Base-by-base conservation (phyloP, 1,140 invertebrate genomes). In the Rhyacophila brunnea region DNA sequence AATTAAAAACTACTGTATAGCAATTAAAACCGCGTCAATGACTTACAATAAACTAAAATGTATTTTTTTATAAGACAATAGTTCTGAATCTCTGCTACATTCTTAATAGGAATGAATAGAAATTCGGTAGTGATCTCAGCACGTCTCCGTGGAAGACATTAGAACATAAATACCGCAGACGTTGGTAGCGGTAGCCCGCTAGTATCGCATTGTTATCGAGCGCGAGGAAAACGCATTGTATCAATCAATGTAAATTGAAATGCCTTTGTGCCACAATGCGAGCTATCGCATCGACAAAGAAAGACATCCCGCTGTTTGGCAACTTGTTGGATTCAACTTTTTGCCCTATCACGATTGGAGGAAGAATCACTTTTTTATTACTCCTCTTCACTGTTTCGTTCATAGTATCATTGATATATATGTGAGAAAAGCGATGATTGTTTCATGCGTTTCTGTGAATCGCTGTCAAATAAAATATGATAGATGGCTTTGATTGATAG, bases 241-340 rank as follows among this genome's bases (percentile, higher is more conserved):
- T 57, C 63, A 58, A 65, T 65, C 63, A 61, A 60, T 53, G 49
- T 58, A 60, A 65, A 65, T 65, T 65, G 63, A 65, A 65, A 65
- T 53, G 62, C 54, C 54, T 61, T 61, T 65, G 58, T 65, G 42
- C 14, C 13, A 57, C 43, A 53, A 43, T 36, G 5, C 35, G 20
- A 56, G 49, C 58, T 32, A 14, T 46, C 42, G 15, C 3, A 45
- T 52, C 49, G 10, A 40, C 58, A 43, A 50, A 60, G 63, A 60
- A 60, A 60, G 58, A 44, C 23, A 20, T 60, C 63, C 63, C 58
- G 63, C 63, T 61, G 62, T 48, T 61, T 40, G 44, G 58, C 54
- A 53, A 61, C 58, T 50, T 53, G 50, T 48, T 46, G 44, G n/a
- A 18, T 48, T n/a, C 15, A 19, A 17, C 17, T 38, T 53, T 55